phyloP scores from a whole-genome alignment of 2,113 vertebrate genomes.

The Gymnocephalus cernua region DNA sequence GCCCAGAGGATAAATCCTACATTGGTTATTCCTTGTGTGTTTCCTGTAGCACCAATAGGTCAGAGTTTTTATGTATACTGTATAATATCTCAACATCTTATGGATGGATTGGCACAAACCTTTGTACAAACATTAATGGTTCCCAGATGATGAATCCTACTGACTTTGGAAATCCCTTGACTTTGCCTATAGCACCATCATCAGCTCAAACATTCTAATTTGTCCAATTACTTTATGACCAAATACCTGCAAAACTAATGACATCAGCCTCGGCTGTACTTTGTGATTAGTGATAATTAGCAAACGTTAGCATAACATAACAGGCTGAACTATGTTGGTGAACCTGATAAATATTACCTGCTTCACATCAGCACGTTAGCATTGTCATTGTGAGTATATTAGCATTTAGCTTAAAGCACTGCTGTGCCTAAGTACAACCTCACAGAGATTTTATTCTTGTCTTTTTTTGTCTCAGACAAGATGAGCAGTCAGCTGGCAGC shows the following conservation, averaged over 20 bases:
- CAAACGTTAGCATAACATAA: not conserved
- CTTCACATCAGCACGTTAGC: not conserved
- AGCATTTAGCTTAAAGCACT: not conserved
- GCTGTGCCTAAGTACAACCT: not conserved
- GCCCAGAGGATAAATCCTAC: not conserved
- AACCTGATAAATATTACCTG: not conserved
- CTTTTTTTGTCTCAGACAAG: slow-evolving; percentile 30
- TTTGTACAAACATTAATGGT: not conserved
- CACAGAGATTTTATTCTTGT: not conserved
- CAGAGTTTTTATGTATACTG: not conserved
- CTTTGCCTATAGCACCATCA: not conserved
- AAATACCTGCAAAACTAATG: not conserved
- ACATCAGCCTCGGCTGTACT: not conserved
- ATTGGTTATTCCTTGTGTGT: too few species aligned
- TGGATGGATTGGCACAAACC: not conserved
- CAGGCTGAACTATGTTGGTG: not conserved
- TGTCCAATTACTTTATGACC: not conserved
- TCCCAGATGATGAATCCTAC: not conserved
- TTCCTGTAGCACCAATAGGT: not conserved
- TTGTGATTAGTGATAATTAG: not conserved
- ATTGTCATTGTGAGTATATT: not conserved
- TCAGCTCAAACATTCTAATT: not conserved
- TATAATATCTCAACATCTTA: not conserved
- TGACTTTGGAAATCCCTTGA: not conserved
- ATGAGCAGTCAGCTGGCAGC: not conserved